Conservation (phyloP, 2,797 vertebrate species). For the Fratercula arctica region DNA sequence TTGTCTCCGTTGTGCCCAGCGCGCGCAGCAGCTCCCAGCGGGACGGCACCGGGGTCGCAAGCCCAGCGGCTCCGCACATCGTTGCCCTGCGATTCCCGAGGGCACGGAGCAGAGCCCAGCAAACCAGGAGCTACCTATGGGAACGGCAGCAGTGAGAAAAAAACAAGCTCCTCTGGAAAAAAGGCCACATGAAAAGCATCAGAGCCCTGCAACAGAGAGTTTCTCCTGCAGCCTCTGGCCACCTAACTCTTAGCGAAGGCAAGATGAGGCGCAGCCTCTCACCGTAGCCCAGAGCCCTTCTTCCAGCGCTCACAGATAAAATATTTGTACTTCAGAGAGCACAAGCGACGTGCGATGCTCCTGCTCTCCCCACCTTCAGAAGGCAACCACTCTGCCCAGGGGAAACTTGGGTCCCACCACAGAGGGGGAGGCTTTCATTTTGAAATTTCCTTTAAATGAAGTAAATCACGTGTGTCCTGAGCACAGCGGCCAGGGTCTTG, state of each 20-base stretch:
- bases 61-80: not conserved
- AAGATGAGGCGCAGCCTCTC: not conserved
- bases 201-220: not conserved
- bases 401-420: not conserved
- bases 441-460: not conserved
- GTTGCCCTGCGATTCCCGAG: fast-evolving
- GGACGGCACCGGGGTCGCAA: not conserved
- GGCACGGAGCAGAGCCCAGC: not conserved
- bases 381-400: not conserved
- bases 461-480: not conserved
- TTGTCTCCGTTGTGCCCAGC: not conserved
- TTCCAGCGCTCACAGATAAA: not conserved
- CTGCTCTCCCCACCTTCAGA: not conserved
- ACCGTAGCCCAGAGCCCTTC: not conserved
- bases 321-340: not conserved
- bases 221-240: not conserved
- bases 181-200: not conserved
- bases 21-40: not conserved
- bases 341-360: fast-evolving
- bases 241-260: not conserved
- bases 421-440: not conserved
- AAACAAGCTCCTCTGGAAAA: not conserved
- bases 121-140: not conserved
- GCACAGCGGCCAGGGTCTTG: not conserved
- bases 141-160: not conserved